phyloP scores from a whole-genome alignment of 2,888 invertebrate species.

The Limnephilus auricula region DNA sequence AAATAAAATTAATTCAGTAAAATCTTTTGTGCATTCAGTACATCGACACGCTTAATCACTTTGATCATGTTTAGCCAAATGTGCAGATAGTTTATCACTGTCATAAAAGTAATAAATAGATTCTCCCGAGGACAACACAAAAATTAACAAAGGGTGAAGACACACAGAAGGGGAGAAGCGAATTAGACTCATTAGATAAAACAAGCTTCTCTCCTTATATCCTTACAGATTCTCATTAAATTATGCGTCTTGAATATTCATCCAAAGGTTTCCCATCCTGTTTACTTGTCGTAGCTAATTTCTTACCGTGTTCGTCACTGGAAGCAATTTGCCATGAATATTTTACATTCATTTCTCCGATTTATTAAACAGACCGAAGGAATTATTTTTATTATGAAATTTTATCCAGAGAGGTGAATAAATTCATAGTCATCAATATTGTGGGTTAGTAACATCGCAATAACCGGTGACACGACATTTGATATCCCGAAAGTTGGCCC shows the following conservation, averaged over 20 bases:
- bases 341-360: not conserved
- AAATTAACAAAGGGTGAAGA: not conserved
- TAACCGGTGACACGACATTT: too few species aligned
- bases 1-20: too few species aligned
- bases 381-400: too few species aligned
- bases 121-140: not conserved
- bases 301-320: slow-evolving; percentile 18
- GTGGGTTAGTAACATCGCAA: too few species aligned
- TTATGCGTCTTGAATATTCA: slow-evolving; percentile 60
- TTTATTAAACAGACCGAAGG: not conserved
- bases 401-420: too few species aligned
- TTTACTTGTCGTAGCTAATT: slow-evolving; percentile 11
- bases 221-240: slow-evolving; percentile 59
- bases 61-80: not conserved
- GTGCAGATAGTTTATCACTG: not conserved
- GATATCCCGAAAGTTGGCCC: too few species aligned
- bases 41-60: too few species aligned
- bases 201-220: slow-evolving; percentile 50
- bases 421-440: not conserved
- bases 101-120: not conserved
- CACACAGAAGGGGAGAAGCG: slow-evolving; percentile 2
- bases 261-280: slow-evolving; percentile 38
- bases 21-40: too few species aligned
- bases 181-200: slow-evolving; percentile 64
- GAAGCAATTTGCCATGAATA: slow-evolving; percentile 20